These are phyloP conservation scores for Sander lucioperca DNA, from an alignment of 2,113 vertebrate species.

Conservation along the genomic window DNA sequence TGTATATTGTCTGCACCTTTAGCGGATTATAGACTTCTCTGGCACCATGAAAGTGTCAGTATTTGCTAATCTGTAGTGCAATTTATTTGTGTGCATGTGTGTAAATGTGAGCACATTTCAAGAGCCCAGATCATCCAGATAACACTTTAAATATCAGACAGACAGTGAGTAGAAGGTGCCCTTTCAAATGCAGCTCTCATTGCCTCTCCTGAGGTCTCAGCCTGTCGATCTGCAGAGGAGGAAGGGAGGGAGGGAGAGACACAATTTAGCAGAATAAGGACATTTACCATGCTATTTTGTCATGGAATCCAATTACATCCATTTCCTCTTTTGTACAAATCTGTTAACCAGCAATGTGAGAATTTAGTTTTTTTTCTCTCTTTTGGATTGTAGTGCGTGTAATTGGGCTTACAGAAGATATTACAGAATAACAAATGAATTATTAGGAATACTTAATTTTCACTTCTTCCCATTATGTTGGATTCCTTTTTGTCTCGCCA, in stretches of 20 bases:
- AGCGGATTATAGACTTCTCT: slow-evolving; percentile 57
- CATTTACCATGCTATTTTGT: slow-evolving; percentile 50
- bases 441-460: slow-evolving; percentile 54
- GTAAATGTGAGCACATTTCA: slow-evolving; percentile 28
- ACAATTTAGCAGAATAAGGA: slow-evolving; percentile 41
- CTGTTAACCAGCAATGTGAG: slow-evolving; percentile 37
- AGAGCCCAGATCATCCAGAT: slow-evolving; percentile 46
- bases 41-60: slow-evolving; percentile 48
- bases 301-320: slow-evolving; percentile 45
- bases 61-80: slow-evolving; percentile 40
- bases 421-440: slow-evolving; percentile 59
- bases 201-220: slow-evolving; percentile 40
- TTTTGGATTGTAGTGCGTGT: slow-evolving; percentile 21
- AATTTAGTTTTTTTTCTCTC: slow-evolving; percentile 7
- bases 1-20: slow-evolving; percentile 60
- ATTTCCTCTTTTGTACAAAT: slow-evolving; percentile 36
- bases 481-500: slow-evolving; percentile 38
- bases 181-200: slow-evolving; percentile 45
- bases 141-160: slow-evolving; percentile 62
- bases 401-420: slow-evolving; percentile 54
- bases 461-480: slow-evolving; percentile 45
- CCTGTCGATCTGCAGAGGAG: slow-evolving; percentile 14
- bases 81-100: slow-evolving; percentile 33
- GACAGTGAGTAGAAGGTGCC: slow-evolving; percentile 51
- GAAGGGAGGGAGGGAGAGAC: neutral